phyloP scores from a whole-genome alignment of 2,113 vertebrate genomes.

The Candoia aspera region DNA sequence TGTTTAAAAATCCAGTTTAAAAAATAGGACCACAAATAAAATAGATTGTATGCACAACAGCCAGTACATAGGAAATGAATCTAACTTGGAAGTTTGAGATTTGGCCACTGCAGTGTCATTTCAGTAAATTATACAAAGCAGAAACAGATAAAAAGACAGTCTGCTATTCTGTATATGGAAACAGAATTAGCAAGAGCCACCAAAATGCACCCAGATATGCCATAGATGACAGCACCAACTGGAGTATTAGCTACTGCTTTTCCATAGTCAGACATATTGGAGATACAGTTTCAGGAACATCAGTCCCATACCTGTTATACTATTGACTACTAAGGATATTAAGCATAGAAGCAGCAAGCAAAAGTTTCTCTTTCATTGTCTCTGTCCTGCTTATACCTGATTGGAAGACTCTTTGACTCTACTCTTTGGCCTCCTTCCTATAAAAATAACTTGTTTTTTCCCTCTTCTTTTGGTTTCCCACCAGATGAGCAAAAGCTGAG shows the following conservation, averaged over 20 bases:
- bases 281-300: not conserved
- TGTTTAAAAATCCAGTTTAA: not conserved
- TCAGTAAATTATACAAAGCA: conserved; percentile 23
- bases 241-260: not conserved
- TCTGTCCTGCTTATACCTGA: too few relatives aligned
- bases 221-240: not conserved
- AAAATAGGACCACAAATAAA: not conserved
- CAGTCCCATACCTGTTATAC: not conserved
- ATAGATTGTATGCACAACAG: not conserved
- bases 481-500: too few relatives aligned
- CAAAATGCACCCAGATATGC: not conserved
- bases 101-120: not conserved
- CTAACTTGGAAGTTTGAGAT: not conserved
- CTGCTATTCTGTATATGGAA: not conserved
- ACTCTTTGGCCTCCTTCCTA: too few relatives aligned
- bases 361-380: too few relatives aligned
- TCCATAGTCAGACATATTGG: not conserved
- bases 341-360: too few relatives aligned
- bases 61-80: not conserved
- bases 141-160: conserved; percentile 58
- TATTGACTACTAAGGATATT: not conserved
- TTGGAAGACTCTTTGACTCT: too few relatives aligned
- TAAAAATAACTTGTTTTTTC: too few relatives aligned
- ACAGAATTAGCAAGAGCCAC: not conserved
- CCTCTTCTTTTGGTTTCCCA: too few relatives aligned